Conservation (phyloP, 1,140 invertebrate species). For the Nylanderia fulva region DNA sequence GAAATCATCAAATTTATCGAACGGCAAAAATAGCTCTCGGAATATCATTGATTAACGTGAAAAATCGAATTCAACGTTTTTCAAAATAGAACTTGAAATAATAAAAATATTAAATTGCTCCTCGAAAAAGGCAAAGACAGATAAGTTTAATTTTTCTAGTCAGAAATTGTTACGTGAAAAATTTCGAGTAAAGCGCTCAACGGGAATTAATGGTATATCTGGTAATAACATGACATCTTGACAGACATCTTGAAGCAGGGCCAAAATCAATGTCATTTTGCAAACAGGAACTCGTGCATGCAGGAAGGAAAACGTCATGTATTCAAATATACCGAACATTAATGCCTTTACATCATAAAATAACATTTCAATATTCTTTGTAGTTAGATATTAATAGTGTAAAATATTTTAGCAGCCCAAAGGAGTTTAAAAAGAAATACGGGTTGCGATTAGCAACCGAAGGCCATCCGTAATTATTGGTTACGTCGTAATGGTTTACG, state of each 20-base stretch:
- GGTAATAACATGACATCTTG: neutral
- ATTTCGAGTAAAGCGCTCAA: neutral
- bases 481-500: constrained; percentile 52
- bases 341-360: neutral
- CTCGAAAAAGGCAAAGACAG: neutral
- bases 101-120: neutral
- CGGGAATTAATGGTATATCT: neutral
- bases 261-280: constrained; percentile 20
- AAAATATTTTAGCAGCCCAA: neutral
- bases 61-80: neutral
- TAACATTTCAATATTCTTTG: neutral
- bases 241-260: neutral
- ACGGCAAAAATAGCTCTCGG: neutral
- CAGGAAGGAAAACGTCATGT: neutral
- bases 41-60: neutral
- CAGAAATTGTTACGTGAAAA: neutral
- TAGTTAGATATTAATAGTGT: neutral
- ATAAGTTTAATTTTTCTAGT: neutral
- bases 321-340: neutral
- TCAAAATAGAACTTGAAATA: neutral
- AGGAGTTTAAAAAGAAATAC: neutral
- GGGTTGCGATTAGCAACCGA: neutral
- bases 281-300: neutral
- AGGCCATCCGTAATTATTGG: constrained; percentile 50
- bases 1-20: neutral